Percentiles rank a stretch among this genome's conserved stretches.
Conservation (phyloP, 2,888 invertebrate genomes). For the Tryphoninae sp. region DNA sequence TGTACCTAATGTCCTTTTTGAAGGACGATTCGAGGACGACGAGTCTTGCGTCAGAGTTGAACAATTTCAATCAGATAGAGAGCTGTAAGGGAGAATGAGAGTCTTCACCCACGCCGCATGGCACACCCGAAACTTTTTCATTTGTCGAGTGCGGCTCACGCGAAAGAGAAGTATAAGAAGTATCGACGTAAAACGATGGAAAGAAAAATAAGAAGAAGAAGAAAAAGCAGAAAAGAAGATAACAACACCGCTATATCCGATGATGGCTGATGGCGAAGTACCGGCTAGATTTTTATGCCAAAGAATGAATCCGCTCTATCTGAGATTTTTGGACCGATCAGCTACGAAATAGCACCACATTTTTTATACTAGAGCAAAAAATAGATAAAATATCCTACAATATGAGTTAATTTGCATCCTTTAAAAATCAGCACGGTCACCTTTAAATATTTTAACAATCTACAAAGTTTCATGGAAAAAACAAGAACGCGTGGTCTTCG, state of each 20-base stretch:
- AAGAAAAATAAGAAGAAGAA: constrained; percentile 29
- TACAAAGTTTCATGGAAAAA: constrained; percentile 44
- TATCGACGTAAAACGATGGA: constrained; percentile 50
- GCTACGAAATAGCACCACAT: not conserved
- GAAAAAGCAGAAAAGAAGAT: constrained; percentile 39
- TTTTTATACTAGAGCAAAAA: constrained; percentile 26
- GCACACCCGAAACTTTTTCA: constrained; percentile 63
- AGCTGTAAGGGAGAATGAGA: constrained; percentile 40
- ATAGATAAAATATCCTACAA: constrained; percentile 40
- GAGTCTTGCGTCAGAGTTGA: constrained; percentile 31
- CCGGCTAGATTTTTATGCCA: constrained; percentile 51
- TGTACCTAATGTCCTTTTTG: constrained; percentile 31
- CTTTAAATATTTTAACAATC: constrained; percentile 35
- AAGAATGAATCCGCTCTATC: constrained; percentile 34
- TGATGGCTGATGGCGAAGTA: constrained; percentile 62
- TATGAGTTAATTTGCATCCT: constrained; percentile 55
- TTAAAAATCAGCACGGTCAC: not conserved
- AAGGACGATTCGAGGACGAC: not conserved
- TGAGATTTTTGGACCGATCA: constrained; percentile 49
- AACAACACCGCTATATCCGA: constrained; percentile 56
- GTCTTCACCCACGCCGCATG: constrained; percentile 37
- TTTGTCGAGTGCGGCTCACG: constrained; percentile 60
- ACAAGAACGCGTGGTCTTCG: not conserved
- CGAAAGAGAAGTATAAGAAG: constrained; percentile 60
- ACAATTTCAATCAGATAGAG: constrained; percentile 60